Base-by-base conservation (phyloP, 2,888 invertebrate genomes). In the Mimas tiliae region DNA sequence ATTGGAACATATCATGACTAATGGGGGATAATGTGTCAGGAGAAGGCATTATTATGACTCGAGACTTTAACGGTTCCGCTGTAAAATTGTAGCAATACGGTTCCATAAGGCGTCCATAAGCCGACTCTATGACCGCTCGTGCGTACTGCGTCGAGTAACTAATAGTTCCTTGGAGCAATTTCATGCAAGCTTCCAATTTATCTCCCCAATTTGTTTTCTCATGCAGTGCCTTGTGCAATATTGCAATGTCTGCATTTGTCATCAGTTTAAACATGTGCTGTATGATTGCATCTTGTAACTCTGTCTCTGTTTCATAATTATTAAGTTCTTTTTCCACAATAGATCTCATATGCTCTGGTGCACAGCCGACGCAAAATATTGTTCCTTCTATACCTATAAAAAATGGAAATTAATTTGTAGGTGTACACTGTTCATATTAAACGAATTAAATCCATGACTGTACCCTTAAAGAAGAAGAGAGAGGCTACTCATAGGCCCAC, bases 351-450 rank as follows among this genome's bases (percentile, higher is more conserved):
- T 80, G 84, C 8, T 76, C 77, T 6, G 88, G 88, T 21, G 77
- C 73, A 51, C 81, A 83, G 3, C 89, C 89, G 27, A 89, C 65
- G 55, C 84, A 84, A 69, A 77, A 89, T 0, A 89, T 78, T 21
- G 82, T 85, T 27, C 88, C 88, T 0, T 70, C 77, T 14, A 82
- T 68, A 63, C 86, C 90, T 89, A 72, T 63, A 71, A 72, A 65
- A 52, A 48, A 53, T 38, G 6, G 0, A 0, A 0, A 42, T 58
- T 14, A 62, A 33, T 19, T 16, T 38, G 38, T 9, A 19, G 6
- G 12, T 12, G 21, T 19, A n/a, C 53, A 34, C 34, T 34, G 7
- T 6, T 34, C 6, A 9, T 38, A 38, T 38, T 6, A 38, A 38
- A 9, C 7, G 7, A 38, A 6, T 38, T 38, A 1, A 27, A 4